These are phyloP conservation scores for Echinops telfairi DNA, from an alignment of 2,113 vertebrate species.

Conservation along the genomic window DNA sequence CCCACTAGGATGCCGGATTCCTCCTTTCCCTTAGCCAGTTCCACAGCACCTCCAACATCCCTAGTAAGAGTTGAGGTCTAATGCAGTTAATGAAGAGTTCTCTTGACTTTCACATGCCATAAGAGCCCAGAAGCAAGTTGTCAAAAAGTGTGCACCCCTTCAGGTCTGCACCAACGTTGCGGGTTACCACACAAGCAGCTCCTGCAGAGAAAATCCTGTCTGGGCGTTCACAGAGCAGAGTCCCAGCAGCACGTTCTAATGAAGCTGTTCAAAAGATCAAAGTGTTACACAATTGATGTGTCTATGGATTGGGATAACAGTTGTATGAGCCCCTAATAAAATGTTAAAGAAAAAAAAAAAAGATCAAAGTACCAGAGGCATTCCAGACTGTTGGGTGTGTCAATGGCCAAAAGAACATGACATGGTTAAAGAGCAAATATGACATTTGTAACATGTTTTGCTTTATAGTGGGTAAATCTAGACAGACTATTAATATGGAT, in stretches of 20 bases:
- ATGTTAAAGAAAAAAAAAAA: too few species aligned
- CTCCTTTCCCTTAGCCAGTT: neutral
- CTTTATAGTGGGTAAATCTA: neutral
- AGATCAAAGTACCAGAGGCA: neutral
- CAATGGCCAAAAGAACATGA: neutral
- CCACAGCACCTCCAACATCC: neutral
- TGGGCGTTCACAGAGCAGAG: neutral
- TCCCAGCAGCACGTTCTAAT: neutral
- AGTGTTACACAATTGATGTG: too few species aligned
- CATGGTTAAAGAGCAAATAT: neutral
- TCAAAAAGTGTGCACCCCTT: neutral
- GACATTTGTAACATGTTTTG: neutral
- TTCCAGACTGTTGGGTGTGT: neutral
- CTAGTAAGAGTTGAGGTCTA: neutral
- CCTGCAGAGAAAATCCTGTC: neutral
- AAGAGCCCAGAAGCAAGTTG: neutral
- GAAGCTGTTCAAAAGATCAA: conserved; percentile 28
- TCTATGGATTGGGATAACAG: too few species aligned
- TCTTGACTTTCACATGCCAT: neutral
- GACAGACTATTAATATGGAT: neutral
- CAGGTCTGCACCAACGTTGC: neutral
- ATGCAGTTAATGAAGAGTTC: neutral
- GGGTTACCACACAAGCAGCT: neutral
- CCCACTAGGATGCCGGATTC: neutral
- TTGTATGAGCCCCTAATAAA: too few species aligned